Evolutionary conservation across 2,797 vertebrate genomes (phyloP).

Genomic region (Heteromormyrus szaboi): DNA sequence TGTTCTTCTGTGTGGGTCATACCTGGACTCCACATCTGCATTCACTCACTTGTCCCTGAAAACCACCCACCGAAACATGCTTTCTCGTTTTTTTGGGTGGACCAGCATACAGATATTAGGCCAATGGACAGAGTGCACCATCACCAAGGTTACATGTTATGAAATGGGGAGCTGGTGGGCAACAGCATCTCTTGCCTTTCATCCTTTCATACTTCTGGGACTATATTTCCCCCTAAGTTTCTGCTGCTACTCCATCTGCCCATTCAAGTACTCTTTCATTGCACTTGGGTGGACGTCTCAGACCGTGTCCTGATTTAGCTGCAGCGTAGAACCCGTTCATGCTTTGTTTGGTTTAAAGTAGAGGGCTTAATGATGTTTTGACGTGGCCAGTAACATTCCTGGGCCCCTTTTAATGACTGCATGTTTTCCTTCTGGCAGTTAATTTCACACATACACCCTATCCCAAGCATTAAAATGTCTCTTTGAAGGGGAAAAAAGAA

Average conservation of each 20-base stretch:
- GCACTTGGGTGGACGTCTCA: not conserved
- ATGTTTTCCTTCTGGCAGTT: not conserved
- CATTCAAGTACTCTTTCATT: not conserved
- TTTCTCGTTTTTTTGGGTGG: not conserved
- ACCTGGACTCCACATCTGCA: not conserved
- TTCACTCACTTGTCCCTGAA: not conserved
- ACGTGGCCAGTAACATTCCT: constrained; percentile 4
- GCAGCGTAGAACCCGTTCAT: not conserved
- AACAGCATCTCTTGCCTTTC: not conserved
- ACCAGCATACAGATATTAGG: not conserved
- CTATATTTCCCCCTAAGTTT: not conserved
- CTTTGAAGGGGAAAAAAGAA: constrained; percentile 11
- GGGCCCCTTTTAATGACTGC: not conserved
- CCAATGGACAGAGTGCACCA: not conserved
- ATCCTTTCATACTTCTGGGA: not conserved
- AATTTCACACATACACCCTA: not conserved
- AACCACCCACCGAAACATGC: not conserved
- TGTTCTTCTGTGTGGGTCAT: not conserved
- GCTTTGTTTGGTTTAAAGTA: not conserved
- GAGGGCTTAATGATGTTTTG: not conserved
- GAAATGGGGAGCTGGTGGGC: not conserved
- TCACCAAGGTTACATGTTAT: not conserved
- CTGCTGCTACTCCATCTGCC: not conserved
- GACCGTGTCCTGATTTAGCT: not conserved
- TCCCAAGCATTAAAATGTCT: not conserved